phyloP scores from a whole-genome alignment of 2,113 vertebrate genomes.

The Rhegmatorhina hoffmannsi region DNA sequence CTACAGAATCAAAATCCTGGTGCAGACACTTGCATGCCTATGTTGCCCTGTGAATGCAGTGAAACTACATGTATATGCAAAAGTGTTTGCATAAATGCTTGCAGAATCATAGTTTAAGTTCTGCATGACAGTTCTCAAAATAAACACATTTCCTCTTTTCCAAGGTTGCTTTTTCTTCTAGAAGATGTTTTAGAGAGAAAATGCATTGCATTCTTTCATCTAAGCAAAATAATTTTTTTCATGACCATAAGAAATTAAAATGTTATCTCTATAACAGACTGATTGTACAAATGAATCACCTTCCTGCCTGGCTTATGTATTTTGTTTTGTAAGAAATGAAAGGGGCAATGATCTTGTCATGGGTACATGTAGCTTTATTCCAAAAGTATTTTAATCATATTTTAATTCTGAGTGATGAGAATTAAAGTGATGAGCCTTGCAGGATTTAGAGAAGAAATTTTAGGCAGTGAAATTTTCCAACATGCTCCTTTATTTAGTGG shows the following conservation, averaged over 20 bases:
- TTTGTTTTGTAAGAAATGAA: background rate
- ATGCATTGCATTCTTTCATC: background rate
- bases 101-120: background rate
- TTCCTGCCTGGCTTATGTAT: background rate
- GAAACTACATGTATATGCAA: background rate
- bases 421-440: background rate
- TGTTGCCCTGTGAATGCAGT: background rate
- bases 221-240: background rate
- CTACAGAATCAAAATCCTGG: background rate
- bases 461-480: background rate
- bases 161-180: background rate
- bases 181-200: background rate
- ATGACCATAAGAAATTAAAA: background rate
- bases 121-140: background rate
- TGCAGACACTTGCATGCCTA: background rate
- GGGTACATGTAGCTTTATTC: background rate
- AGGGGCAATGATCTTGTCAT: background rate
- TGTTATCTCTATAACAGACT: background rate
- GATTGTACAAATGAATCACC: background rate
- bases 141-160: background rate
- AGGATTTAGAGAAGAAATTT: conserved; percentile 1
- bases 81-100: background rate
- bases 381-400: background rate
- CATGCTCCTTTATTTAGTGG: background rate
- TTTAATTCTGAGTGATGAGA: background rate